These are phyloP conservation scores for Prunella fulvescens DNA, from an alignment of 2,113 vertebrate species.

Conservation along the genomic window DNA sequence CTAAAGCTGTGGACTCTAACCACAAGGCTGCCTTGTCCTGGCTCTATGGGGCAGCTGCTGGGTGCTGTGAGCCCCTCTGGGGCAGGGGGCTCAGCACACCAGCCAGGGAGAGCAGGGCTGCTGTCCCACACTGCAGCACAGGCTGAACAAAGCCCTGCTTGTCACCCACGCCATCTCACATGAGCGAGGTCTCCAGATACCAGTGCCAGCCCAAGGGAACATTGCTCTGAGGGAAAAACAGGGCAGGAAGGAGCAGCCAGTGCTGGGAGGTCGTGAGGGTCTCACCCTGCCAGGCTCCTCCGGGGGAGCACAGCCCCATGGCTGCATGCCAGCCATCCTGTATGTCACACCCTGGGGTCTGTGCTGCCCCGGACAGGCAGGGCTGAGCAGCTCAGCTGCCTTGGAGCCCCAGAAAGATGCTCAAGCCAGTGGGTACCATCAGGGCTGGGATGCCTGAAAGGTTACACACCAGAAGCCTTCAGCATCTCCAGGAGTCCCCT, in stretches of 20 bases:
- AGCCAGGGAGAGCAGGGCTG: neutral
- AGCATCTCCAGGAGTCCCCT: rapidly evolving
- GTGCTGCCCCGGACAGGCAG: neutral
- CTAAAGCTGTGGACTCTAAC: neutral
- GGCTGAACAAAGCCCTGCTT: neutral
- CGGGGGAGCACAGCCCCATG: neutral
- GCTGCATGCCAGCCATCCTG: neutral
- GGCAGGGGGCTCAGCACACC: neutral
- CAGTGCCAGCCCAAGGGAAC: neutral
- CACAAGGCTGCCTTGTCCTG: neutral
- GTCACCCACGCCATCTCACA: conserved; percentile 26
- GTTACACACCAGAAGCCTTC: neutral
- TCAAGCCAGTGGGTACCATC: neutral
- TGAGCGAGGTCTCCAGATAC: neutral
- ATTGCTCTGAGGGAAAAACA: neutral
- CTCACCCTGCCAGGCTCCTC: neutral
- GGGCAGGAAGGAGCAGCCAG: neutral
- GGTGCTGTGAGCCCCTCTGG: neutral
- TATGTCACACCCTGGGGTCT: neutral
- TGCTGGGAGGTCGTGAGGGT: neutral
- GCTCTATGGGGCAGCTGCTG: neutral
- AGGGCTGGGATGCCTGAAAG: neutral
- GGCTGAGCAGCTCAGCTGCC: neutral
- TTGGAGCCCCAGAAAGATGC: neutral
- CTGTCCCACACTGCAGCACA: neutral